Conservation (phyloP, 2,113 vertebrate species). For the Oryzias woworae region DNA sequence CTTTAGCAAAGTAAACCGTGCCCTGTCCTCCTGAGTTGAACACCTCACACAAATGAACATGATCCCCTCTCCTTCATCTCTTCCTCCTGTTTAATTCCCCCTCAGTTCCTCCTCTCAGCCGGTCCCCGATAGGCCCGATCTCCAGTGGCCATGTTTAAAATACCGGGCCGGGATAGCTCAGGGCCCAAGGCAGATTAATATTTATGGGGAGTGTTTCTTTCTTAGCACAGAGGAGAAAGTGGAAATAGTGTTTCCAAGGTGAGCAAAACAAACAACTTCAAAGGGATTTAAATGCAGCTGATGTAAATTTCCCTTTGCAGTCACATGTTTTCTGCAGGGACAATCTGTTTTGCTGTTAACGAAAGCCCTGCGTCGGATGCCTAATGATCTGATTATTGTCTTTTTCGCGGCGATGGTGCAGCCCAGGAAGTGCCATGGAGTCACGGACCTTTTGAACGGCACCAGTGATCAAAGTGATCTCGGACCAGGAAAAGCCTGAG, state of each 20-base stretch:
- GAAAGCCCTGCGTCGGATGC: constrained; percentile 46
- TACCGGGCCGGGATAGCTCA: constrained; percentile 68
- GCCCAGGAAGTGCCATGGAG: neutral
- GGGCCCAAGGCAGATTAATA: constrained; percentile 72
- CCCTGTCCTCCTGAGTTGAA: constrained; percentile 58
- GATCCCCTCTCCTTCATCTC: neutral
- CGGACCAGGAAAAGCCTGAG: constrained; percentile 44
- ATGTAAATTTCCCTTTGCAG: constrained; percentile 62
- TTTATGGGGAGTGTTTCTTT: constrained; percentile 73
- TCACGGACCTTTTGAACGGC: constrained; percentile 22
- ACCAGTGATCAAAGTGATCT: constrained; percentile 25
- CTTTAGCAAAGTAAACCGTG: too few species aligned
- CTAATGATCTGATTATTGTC: constrained; percentile 68
- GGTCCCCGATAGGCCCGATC: constrained; percentile 66
- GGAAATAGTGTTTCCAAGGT: constrained; percentile 76
- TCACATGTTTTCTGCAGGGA: constrained; percentile 59
- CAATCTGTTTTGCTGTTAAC: constrained; percentile 55
- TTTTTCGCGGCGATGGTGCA: constrained; percentile 23
- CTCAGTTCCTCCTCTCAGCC: neutral
- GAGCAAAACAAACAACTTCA: constrained; percentile 78
- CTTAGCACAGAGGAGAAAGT: constrained; percentile 63
- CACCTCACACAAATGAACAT: constrained; percentile 18
- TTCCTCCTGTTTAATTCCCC: neutral
- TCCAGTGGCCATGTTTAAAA: constrained; percentile 72
- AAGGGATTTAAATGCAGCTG: constrained; percentile 71